Evolutionary conservation across 2,113 vertebrate genomes (phyloP).

Genomic region (Eolophus roseicapilla): DNA sequence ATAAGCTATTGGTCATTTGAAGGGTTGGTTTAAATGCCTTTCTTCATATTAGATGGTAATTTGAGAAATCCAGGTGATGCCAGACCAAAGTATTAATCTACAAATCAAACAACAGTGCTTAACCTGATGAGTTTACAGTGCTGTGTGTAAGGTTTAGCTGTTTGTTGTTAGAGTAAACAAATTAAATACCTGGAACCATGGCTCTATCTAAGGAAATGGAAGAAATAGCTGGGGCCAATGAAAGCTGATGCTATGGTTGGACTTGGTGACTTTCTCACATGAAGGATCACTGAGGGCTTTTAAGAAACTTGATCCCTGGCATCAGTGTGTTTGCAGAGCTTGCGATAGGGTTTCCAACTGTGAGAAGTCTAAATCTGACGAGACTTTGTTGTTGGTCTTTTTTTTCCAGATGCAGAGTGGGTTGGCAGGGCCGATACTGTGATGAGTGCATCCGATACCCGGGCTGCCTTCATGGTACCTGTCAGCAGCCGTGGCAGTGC

Average conservation of each 20-base stretch:
- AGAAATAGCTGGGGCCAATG: neutral
- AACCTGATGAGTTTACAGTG: neutral
- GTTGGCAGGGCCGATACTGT: constrained; percentile 96
- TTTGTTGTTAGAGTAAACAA: constrained; percentile 36
- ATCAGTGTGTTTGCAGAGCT: constrained; percentile 10
- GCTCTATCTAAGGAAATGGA: neutral
- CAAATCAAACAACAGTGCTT: neutral
- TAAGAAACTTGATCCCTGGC: constrained; percentile 17
- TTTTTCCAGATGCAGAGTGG: constrained; percentile 89
- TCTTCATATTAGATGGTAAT: neutral
- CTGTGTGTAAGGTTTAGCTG: neutral
- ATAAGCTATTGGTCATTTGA: neutral
- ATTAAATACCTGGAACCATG: constrained; percentile 8
- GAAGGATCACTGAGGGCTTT: constrained; percentile 35
- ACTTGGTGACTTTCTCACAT: constrained; percentile 26
- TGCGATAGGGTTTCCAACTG: neutral
- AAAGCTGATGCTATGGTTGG: constrained; percentile 2
- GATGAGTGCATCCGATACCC: constrained; percentile 98
- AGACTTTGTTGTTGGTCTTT: neutral
- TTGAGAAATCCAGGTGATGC: neutral
- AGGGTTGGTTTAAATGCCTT: neutral
- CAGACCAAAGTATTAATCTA: neutral
- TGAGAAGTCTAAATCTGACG: constrained; percentile 32
- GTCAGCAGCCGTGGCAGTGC: constrained; percentile 98
- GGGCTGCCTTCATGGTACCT: constrained; percentile 96